Evolutionary conservation across 2,797 vertebrate genomes (phyloP).

Genomic region (Paramormyrops hopkinsi): DNA sequence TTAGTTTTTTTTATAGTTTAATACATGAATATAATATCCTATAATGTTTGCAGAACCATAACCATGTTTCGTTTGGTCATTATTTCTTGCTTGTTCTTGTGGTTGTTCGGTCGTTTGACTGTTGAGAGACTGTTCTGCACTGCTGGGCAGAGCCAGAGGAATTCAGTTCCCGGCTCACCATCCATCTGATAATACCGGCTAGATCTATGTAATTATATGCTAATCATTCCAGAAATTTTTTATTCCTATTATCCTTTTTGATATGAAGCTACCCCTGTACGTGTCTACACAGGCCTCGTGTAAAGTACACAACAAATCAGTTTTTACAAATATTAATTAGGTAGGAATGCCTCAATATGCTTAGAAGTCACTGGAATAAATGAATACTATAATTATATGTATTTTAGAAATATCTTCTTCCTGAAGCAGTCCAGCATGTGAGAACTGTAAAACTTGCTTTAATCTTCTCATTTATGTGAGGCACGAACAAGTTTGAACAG

Average conservation of each 20-base stretch:
- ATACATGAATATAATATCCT: neutral
- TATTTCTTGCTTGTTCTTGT: neutral
- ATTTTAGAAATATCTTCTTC: conserved; percentile 5
- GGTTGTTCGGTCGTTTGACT: neutral
- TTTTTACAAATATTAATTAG: conserved; percentile 10
- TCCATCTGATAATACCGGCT: neutral
- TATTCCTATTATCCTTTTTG: neutral
- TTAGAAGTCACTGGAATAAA: conserved; percentile 9
- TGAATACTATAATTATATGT: conserved; percentile 5
- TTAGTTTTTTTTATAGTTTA: neutral
- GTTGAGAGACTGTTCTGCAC: neutral
- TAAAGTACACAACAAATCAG: neutral
- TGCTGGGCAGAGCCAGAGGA: neutral
- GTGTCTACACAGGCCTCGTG: neutral
- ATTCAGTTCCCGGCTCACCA: neutral
- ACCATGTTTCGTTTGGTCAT: neutral
- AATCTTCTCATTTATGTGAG: neutral
- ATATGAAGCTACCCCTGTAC: neutral
- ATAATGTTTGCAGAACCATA: neutral
- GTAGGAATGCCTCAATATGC: neutral
- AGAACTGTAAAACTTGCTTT: neutral
- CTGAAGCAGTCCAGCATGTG: neutral
- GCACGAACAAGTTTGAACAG: neutral
- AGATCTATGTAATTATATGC: neutral
- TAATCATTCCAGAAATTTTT: neutral